A percentile compares a stretch with the other conserved stretches of the same genome.
phyloP scores from a whole-genome alignment of 2,888 invertebrate genomes.

The Stegophylla sp. region DNA sequence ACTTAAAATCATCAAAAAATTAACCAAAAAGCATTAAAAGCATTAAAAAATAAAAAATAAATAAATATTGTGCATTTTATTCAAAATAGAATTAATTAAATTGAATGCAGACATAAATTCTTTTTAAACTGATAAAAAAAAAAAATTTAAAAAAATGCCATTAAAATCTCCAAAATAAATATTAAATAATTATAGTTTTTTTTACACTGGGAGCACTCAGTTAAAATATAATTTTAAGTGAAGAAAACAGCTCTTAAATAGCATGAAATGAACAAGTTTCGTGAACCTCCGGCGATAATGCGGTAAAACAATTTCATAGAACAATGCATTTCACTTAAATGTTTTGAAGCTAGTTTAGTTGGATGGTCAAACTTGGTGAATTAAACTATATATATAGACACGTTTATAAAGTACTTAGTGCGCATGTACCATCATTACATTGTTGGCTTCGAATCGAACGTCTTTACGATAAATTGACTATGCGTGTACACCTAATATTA shows the following conservation, averaged over 20 bases:
- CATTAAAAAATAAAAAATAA: too few relatives aligned
- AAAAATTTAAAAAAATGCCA: too few relatives aligned
- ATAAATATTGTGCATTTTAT: too few relatives aligned
- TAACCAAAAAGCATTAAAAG: too few relatives aligned
- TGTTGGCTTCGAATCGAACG: neutral
- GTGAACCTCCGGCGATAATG: neutral
- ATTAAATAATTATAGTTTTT: too few relatives aligned
- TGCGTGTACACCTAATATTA: neutral
- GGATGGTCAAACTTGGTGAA: neutral
- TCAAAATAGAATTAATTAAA: too few relatives aligned
- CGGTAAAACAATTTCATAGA: neutral
- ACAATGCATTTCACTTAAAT: neutral
- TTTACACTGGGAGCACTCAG: neutral
- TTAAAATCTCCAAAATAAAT: too few relatives aligned
- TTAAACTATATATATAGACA: neutral
- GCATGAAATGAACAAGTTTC: neutral
- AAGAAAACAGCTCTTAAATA: neutral
- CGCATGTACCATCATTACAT: neutral
- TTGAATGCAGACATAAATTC: too few relatives aligned
- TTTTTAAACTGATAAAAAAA: too few relatives aligned
- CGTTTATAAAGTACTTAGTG: neutral
- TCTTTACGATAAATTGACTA: slow-evolving; percentile 11
- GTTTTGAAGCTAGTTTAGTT: neutral
- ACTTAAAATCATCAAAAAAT: too few relatives aligned
- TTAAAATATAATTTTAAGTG: neutral